phyloP scores from a whole-genome alignment of 2,888 invertebrate genomes.

The Agelastica alni region DNA sequence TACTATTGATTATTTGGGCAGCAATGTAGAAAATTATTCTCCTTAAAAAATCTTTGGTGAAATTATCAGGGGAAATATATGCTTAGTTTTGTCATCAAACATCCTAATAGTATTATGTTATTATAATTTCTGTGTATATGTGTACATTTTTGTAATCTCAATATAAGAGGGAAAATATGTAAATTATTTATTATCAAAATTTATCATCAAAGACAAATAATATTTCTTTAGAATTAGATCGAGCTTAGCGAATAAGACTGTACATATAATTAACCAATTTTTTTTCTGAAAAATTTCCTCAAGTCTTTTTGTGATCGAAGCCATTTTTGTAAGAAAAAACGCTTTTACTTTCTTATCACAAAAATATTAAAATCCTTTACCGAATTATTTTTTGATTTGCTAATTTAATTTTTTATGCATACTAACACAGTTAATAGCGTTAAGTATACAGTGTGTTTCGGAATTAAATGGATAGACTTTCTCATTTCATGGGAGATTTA shows the following conservation, averaged over 20 bases:
- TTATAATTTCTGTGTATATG: conserved; percentile 36
- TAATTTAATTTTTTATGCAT: too few species aligned
- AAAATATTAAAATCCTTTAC: too few species aligned
- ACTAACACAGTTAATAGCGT: too few species aligned
- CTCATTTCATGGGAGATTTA: too few species aligned
- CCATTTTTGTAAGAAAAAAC: too few species aligned
- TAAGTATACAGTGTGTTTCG: too few species aligned
- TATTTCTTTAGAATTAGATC: conserved; percentile 40
- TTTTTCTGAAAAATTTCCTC: too few species aligned
- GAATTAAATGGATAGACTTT: too few species aligned
- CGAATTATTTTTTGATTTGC: too few species aligned
- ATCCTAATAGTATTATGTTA: conserved; percentile 32
- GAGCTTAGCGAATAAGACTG: conserved; percentile 49
- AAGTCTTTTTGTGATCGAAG: too few species aligned
- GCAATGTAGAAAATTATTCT: not conserved
- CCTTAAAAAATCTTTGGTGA: not conserved
- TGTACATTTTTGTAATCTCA: conserved; percentile 41
- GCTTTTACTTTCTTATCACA: too few species aligned
- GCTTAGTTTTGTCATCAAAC: conserved; percentile 8
- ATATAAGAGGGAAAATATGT: conserved; percentile 33
- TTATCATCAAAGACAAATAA: conserved; percentile 42
- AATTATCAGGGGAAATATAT: conserved; percentile 10
- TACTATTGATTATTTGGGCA: too few species aligned
- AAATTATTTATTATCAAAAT: conserved; percentile 39
- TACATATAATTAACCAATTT: conserved; percentile 43